Conservation (phyloP, 2,888 invertebrate genomes). For the Agrotis ipsilon region DNA sequence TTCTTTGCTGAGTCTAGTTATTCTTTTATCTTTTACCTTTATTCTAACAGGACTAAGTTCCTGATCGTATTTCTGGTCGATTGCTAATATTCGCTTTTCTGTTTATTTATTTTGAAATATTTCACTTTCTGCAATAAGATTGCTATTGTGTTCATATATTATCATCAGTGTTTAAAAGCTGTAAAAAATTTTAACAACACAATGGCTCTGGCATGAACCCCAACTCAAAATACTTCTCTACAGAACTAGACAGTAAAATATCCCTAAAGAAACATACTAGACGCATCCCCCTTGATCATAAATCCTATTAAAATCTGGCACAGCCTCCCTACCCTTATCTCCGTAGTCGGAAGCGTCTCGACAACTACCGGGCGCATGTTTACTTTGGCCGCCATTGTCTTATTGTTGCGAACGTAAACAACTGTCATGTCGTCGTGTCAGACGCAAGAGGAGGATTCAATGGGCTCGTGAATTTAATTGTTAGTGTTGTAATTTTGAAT, state of each 20-base stretch:
- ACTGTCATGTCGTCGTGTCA: slow-evolving; percentile 16
- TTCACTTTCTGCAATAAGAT: too few species aligned
- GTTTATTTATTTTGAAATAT: too few species aligned
- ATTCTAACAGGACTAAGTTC: too few species aligned
- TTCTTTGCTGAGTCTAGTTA: neutral
- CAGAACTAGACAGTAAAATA: neutral
- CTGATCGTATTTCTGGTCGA: too few species aligned
- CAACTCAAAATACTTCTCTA: neutral
- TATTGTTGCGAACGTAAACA: slow-evolving; percentile 43
- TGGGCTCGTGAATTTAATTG: slow-evolving; percentile 19
- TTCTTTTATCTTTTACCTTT: neutral
- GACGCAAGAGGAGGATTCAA: neutral
- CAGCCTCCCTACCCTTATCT: slow-evolving; percentile 33
- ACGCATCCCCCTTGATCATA: neutral
- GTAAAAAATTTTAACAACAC: neutral
- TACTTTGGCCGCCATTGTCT: slow-evolving; percentile 57
- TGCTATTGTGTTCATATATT: too few species aligned
- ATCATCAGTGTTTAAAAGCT: too few species aligned
- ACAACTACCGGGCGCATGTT: slow-evolving; percentile 45
- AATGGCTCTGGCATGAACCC: neutral
- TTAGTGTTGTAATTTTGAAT: neutral
- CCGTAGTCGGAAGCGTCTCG: slow-evolving; percentile 42
- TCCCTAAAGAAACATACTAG: neutral
- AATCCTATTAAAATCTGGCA: slow-evolving; percentile 18
- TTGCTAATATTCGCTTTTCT: too few species aligned